Evolutionary conservation across 2,888 invertebrate genomes (phyloP), one percentile per base, ranked within the genome.

Genomic region (Perithous albicinctus): DNA sequence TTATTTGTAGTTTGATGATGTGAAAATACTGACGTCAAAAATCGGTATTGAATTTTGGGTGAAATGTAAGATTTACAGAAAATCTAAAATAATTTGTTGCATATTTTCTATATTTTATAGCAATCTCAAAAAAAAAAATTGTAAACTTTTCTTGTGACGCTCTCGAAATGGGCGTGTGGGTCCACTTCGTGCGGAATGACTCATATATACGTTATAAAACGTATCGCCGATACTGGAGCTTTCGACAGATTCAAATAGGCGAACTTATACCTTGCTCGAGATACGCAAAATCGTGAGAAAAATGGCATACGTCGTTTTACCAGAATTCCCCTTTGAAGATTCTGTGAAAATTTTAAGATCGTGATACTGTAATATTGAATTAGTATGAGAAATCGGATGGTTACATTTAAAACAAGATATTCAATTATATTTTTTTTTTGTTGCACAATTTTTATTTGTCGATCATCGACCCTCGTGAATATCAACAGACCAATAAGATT

Each of bases 181-280:
- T n/a, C n/a, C n/a, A n/a, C n/a, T n/a, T n/a, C n/a, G n/a, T n/a
- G n/a, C n/a, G n/a, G n/a, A n/a, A n/a, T n/a, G n/a, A n/a, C n/a
- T n/a, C n/a, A n/a, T n/a, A 51, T 54, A 69, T 56, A 59, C n/a
- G 23, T 29, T 56, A 32, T 51, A 38, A n/a, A n/a, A 23, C 38
- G 41, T 61, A 61, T 61, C 38, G 38, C 8, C 12, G 61, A 59
- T 59, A 43, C 15, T 59, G 73, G 48, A 73, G 70, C 59, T 66
- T 20, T 66, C 72, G 76, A 79, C 88, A 86, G 89, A 90, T 90
- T 90, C 90, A 88, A 89, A 89, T 87, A 38, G 18, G 82, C 81
- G 86, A 87, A 81, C 84, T 79, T 78, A 74, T 78, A 85, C 73
- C 63, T 73, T 38, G 78, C 70, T 61, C 64, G 75, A 84, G 70